These are phyloP conservation scores for Myrmecobius fasciatus DNA, from an alignment of 2,113 vertebrate genomes.

Conservation along the genomic window DNA sequence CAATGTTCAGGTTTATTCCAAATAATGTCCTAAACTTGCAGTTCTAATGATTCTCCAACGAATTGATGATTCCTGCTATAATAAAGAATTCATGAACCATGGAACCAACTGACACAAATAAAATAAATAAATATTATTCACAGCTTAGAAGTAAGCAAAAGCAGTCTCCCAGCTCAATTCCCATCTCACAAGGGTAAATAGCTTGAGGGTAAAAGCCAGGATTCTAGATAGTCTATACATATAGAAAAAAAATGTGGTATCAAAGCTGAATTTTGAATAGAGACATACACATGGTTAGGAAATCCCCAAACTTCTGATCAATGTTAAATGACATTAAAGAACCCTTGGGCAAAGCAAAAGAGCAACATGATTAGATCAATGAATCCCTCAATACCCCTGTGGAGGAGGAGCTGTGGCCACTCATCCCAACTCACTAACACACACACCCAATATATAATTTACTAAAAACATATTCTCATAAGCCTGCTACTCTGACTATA, in stretches of 20 bases:
- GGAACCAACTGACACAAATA: slow-evolving; percentile 48
- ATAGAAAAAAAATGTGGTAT: background rate
- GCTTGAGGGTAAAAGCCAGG: slow-evolving; percentile 24
- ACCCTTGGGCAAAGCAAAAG: background rate
- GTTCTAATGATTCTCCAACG: slow-evolving; percentile 31
- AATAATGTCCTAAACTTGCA: slow-evolving; percentile 56
- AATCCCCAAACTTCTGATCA: slow-evolving; percentile 31
- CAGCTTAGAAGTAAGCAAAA: slow-evolving; percentile 1
- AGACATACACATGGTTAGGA: slow-evolving; percentile 8
- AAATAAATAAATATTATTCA: slow-evolving; percentile 72
- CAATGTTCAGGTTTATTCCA: slow-evolving; percentile 55
- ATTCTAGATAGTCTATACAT: slow-evolving; percentile 1
- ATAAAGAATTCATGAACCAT: slow-evolving; percentile 57
- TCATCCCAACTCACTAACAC: background rate
- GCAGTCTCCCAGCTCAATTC: background rate
- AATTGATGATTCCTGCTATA: background rate
- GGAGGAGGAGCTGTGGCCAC: too few relatives aligned
- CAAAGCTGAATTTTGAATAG: slow-evolving; percentile 17
- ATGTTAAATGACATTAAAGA: background rate
- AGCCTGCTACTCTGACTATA: background rate
- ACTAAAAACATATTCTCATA: background rate
- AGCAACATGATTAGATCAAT: background rate
- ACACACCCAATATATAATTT: background rate
- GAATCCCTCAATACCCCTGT: background rate
- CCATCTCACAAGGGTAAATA: slow-evolving; percentile 25